These are phyloP conservation scores for Onychorhynchus coronatus DNA, from an alignment of 2,113 vertebrate species.

Conservation along the genomic window DNA sequence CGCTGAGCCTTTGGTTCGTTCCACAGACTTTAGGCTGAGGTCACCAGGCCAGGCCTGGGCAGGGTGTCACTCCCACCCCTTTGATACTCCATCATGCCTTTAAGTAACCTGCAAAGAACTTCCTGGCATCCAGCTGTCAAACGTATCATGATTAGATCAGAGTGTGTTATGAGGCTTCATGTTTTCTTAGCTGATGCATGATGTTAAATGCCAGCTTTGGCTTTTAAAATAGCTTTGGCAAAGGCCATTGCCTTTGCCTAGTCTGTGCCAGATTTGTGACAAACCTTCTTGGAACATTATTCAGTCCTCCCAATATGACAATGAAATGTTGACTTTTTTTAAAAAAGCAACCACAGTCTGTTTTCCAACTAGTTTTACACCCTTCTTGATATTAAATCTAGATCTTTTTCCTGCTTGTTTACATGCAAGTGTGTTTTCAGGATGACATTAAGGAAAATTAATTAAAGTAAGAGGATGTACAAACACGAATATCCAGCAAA, in stretches of 20 bases:
- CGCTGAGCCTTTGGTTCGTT: fast-evolving
- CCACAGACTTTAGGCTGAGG: background rate
- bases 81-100: background rate
- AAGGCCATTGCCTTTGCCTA: background rate
- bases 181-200: background rate
- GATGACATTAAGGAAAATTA: background rate
- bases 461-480: background rate
- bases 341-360: background rate
- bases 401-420: background rate
- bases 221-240: background rate
- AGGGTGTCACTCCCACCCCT: fast-evolving
- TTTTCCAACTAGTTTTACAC: background rate
- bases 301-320: background rate
- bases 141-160: background rate
- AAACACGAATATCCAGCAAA: background rate
- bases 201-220: background rate
- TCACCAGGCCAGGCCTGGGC: background rate
- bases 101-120: background rate
- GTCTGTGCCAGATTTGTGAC: background rate
- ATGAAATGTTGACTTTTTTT: background rate
- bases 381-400: background rate
- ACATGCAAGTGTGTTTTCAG: background rate
- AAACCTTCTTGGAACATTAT: background rate
- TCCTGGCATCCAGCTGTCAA: background rate
- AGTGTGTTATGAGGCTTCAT: background rate